Conservation (phyloP, 2,888 invertebrate genomes). For the Cataglyphis albicans region DNA sequence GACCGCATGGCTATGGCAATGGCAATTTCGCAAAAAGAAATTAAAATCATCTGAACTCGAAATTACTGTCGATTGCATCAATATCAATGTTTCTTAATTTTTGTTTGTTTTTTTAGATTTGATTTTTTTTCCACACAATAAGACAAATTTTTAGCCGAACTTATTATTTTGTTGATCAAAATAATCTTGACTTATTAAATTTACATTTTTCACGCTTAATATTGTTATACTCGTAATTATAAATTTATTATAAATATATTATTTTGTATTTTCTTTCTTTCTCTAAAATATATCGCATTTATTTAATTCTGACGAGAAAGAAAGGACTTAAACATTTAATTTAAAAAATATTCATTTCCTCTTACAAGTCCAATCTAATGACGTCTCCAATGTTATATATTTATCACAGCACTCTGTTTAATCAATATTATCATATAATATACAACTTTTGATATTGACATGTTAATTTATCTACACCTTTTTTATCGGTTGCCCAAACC, state of each 20-base stretch:
- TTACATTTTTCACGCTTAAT: not conserved
- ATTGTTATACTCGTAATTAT: not conserved
- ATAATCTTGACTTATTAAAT: not conserved
- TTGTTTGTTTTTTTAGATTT: not conserved
- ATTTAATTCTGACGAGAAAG: not conserved
- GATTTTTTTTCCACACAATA: no score
- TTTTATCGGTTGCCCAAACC: conserved; percentile 10
- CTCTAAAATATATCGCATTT: not conserved
- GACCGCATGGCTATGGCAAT: conserved; percentile 52
- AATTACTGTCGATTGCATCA: not conserved
- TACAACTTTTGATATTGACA: not conserved
- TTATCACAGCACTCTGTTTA: not conserved
- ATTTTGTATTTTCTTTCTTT: not conserved
- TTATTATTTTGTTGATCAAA: not conserved
- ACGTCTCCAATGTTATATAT: not conserved
- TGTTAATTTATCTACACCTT: not conserved
- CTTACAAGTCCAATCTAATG: not conserved
- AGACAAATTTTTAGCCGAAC: not conserved
- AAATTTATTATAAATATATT: not conserved
- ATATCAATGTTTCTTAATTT: conserved; percentile 13
- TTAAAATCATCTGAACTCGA: conserved; percentile 40
- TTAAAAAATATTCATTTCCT: not conserved
- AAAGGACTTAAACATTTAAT: not conserved
- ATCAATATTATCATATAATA: not conserved
- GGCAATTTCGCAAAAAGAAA: conserved; percentile 54